phyloP scores from a whole-genome alignment of 2,888 invertebrate genomes.

The Beris chalybata region DNA sequence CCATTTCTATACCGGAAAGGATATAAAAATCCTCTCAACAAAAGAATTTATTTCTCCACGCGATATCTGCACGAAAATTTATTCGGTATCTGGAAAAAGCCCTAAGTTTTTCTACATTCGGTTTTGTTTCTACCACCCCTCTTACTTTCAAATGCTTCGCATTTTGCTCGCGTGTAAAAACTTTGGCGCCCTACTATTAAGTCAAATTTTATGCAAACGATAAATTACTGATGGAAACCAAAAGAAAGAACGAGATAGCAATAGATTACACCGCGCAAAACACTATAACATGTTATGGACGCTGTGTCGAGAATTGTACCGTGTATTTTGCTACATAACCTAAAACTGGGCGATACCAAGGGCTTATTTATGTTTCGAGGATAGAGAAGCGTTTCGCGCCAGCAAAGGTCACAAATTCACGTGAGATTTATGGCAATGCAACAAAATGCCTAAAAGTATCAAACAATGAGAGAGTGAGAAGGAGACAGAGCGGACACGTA shows the following conservation, averaged over 20 bases:
- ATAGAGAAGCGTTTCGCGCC: slow-evolving; percentile 36
- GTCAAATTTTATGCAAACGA: slow-evolving; percentile 40
- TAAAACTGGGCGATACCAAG: slow-evolving; percentile 23
- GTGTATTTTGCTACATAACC: slow-evolving; percentile 15
- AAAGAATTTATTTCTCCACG: background rate
- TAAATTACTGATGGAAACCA: slow-evolving; percentile 36
- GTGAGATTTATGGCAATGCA: slow-evolving; percentile 39
- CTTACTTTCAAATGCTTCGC: background rate
- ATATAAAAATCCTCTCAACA: too few relatives aligned
- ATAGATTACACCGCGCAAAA: too few relatives aligned
- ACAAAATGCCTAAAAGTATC: slow-evolving; percentile 27
- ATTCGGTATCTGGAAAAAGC: slow-evolving; percentile 4
- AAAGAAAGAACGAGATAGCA: slow-evolving; percentile 16
- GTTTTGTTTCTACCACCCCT: background rate
- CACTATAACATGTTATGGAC: too few relatives aligned
- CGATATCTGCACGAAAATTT: background rate
- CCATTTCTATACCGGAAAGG: too few relatives aligned
- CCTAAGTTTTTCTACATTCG: background rate
- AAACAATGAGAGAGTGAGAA: slow-evolving; percentile 4
- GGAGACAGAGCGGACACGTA: background rate
- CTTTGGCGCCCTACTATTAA: slow-evolving; percentile 32
- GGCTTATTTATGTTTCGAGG: slow-evolving; percentile 37
- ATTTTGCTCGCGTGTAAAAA: slow-evolving; percentile 6
- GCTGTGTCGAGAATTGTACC: too few relatives aligned
- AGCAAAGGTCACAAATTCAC: slow-evolving; percentile 39